Evolutionary conservation across 2,797 vertebrate genomes (phyloP).

Genomic region (Thripadectes ignobilis): DNA sequence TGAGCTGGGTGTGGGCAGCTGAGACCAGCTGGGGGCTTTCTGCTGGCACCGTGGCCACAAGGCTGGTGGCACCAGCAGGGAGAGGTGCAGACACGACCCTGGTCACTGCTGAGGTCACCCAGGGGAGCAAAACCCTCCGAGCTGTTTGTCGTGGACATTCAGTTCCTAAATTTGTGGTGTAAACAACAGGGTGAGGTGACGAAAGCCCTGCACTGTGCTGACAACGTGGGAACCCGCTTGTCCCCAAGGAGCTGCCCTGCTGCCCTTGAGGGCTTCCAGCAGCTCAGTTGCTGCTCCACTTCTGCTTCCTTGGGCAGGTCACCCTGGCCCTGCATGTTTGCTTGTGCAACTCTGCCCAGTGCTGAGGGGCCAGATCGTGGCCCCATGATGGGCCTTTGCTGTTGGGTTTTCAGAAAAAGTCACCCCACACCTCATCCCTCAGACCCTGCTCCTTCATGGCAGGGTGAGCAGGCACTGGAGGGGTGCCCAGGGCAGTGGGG

Average conservation of each 20-base stretch:
- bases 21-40: neutral
- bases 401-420: rapidly evolving
- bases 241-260: neutral
- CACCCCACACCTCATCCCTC: rapidly evolving
- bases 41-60: neutral
- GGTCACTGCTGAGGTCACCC: neutral
- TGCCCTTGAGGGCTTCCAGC: neutral
- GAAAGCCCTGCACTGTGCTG: neutral
- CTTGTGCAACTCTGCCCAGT: neutral
- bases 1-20: rapidly evolving
- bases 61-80: neutral
- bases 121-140: neutral
- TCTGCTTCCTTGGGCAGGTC: neutral
- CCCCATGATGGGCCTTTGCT: neutral
- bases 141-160: neutral
- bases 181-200: neutral
- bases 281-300: neutral
- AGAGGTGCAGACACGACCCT: neutral
- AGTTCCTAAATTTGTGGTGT: neutral
- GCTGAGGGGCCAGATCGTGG: rapidly evolving
- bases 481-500: neutral
- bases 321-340: rapidly evolving
- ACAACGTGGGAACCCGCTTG: neutral
- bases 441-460: rapidly evolving
- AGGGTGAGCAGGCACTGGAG: neutral